Percentiles rank a stretch among this genome's conserved stretches.
Conservation (phyloP, 2,113 vertebrate species). For the Eira barbara region DNA sequence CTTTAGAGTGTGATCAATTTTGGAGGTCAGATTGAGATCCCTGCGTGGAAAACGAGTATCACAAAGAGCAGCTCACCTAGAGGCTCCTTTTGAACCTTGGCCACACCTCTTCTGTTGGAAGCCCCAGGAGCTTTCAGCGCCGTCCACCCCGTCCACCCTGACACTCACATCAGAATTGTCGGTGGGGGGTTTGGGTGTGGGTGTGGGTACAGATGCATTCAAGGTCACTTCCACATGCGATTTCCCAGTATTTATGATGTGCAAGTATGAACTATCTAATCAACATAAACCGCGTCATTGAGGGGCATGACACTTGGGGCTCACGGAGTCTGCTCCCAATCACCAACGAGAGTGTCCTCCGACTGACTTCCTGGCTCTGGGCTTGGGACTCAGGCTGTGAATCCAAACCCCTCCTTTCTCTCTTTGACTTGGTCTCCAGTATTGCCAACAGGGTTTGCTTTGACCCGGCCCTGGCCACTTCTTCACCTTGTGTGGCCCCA, state of each 20-base stretch:
- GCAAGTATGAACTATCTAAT: neutral
- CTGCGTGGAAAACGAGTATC: neutral
- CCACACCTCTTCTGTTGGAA: neutral
- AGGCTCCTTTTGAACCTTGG: neutral
- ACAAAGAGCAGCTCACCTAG: neutral
- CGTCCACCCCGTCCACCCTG: neutral
- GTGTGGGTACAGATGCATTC: fast-evolving
- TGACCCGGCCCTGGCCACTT: neutral
- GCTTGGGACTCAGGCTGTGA: neutral
- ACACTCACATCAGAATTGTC: neutral
- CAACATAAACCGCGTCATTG: neutral
- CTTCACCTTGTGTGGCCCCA: too few relatives aligned
- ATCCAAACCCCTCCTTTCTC: neutral
- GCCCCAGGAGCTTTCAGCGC: neutral
- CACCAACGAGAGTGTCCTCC: neutral
- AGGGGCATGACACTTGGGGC: neutral
- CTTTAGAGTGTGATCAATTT: neutral
- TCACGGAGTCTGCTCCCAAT: neutral
- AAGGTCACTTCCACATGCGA: neutral
- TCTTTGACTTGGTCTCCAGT: neutral
- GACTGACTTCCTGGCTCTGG: neutral
- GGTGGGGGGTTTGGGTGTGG: neutral
- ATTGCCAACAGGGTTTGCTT: neutral
- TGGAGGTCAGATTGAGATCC: neutral
- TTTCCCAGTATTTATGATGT: neutral